Evolutionary conservation across 2,888 invertebrate species (phyloP), one percentile per base, ranked within the genome.

Genomic region (Ecliptopera silaceata): DNA sequence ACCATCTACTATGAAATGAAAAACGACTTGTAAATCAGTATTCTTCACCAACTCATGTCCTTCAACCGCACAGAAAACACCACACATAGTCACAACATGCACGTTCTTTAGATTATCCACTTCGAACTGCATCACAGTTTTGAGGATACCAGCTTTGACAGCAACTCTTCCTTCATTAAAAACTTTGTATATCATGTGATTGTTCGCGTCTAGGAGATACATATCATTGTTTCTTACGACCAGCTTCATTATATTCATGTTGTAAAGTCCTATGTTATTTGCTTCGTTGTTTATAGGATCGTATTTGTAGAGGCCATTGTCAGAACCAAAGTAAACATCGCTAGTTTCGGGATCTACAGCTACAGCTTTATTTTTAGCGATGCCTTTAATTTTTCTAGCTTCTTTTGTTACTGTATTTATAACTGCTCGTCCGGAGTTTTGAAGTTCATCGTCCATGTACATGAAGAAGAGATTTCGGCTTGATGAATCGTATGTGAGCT

Each of bases 311-410:
- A 90, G 60, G 2, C 89, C 89, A 53, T 90, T 74, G 15, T 87
- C 85, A 0, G 88, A 83, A 10, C 90, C 90, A 53, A 90, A 90
- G 56, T 88, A 90, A 0, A 89, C 84, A 10, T 88, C 84, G 1
- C 90, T 77, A 0, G 80, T 77, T 0, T 86, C 88, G 0, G 68
- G 0, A 52, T 90, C 88, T 0, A 89, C 81, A 0, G 84, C 88
- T 12, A 84, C 82, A 0, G 89, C 90, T 66, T 86, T 89, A 52
- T 89, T 89, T 42, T 73, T 83, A 46, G 71, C 62, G 12, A 90
- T 87, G 0, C 88, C 87, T 48, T 74, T 68, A 2, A 90, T 79
- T 75, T 82, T 88, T 42, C 41, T 70, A 0, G 77, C 48, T 55
- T 79, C 61, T 68, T 86, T 89, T 0, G 87, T 88, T 3, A 85